These are phyloP conservation scores for Silurus glanis DNA, from an alignment of 2,113 vertebrate genomes.

Conservation along the genomic window DNA sequence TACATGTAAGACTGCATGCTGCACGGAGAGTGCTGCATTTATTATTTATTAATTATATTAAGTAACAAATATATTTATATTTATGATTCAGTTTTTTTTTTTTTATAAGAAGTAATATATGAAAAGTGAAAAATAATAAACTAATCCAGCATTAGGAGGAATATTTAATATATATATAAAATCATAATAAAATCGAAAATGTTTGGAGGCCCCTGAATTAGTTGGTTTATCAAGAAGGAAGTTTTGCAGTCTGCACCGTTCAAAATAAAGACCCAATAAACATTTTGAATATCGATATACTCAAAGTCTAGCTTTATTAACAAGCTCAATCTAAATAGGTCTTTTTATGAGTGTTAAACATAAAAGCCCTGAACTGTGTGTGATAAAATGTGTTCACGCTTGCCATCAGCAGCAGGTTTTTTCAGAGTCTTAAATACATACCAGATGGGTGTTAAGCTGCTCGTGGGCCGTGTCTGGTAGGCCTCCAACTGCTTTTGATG, in stretches of 20 bases:
- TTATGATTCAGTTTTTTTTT: too few species aligned
- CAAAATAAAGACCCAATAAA: background rate
- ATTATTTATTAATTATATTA: too few species aligned
- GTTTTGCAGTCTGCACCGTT: background rate
- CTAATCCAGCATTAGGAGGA: too few species aligned
- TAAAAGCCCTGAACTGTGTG: conserved; percentile 41
- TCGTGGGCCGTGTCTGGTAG: conserved; percentile 97
- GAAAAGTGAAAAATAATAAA: too few species aligned
- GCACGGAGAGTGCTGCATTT: too few species aligned
- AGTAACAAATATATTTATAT: too few species aligned
- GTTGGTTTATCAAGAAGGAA: background rate
- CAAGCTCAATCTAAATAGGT: background rate
- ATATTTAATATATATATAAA: too few species aligned
- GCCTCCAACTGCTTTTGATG: conserved; percentile 95
- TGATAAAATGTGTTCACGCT: conserved; percentile 52
- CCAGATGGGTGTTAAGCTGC: conserved; percentile 95
- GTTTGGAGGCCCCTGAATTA: background rate
- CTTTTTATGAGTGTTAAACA: conserved; percentile 68
- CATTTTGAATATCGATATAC: background rate
- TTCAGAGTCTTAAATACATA: conserved; percentile 78
- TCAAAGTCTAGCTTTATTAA: background rate
- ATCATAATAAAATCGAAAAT: too few species aligned
- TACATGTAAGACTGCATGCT: too few species aligned
- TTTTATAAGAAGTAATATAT: too few species aligned
- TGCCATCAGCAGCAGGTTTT: conserved; percentile 71